Base-by-base conservation (phyloP, 2,113 vertebrate genomes). In the Erinaceus europaeus region DNA sequence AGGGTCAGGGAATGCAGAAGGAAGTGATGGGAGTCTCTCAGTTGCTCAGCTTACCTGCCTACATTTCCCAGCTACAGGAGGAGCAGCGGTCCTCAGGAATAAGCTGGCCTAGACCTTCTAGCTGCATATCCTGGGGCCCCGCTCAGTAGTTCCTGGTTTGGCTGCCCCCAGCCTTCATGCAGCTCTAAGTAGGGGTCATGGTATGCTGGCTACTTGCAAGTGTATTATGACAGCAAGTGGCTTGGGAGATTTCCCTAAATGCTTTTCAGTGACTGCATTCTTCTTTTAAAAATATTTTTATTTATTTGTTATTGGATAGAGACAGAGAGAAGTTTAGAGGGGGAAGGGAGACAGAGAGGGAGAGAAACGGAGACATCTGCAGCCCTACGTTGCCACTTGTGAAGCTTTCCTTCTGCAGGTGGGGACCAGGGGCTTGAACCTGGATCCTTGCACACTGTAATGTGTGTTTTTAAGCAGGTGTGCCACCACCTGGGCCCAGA, bases 191-290 rank as follows among this genome's bases (percentile, higher is more conserved):
- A 14, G 42, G 61, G 34, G 40, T 78, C 36, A 14, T 13, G 20
- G 80, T 80, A 17, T 36, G 62, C 18, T 84, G 59, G 23, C 36
- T 65, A 53, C 2, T 38, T 25, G 65, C 50, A 69, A 62, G 29
- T n/a, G 36, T 23, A 32, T 23, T 34, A 17, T 14, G 21, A 84
- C 77, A 90, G 38, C 40, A 90, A 53, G 82, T 68, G 36, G 64
- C 40, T 84, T 3, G n/a, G 38, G 61, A 23, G 29, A n/a, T n/a
- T 86, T 85, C 76, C 61, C 72, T 57, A 85, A 55, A 61, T 72
- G 9, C 75, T 34, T 84, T 90, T 75, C 25, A 79, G 78, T 32
- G 90, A 29, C 62, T 78, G 7, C 4, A 74, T 74, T 88, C 69
- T 87, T 23, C n/a, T n/a, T n/a, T n/a, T n/a, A n/a, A n/a, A n/a